Evolutionary conservation across 2,113 vertebrate species (phyloP), one percentile per base, ranked within the genome.

Genomic region (Vidua chalybeata): DNA sequence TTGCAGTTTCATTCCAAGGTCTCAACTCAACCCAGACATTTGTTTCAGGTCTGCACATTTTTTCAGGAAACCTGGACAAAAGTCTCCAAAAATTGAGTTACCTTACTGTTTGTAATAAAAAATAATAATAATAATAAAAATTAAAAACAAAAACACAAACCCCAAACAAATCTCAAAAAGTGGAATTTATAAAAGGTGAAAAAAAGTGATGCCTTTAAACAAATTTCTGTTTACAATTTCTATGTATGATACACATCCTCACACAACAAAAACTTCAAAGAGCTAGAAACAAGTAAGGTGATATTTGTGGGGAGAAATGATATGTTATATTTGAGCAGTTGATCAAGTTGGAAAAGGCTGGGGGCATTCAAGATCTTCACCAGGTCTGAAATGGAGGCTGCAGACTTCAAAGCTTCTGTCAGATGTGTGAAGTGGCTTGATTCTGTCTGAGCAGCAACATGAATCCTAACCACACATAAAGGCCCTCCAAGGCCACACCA

Each of bases 1-100:
- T 93, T 96, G 64, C 68, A 68, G 51, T 72, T 96, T 81, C 64
- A 35, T 86, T 93, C 76, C 88, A 90, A 92, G 46, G 35, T 77
- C 68, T 81, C 77, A 93, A 90, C 68, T 92, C 90, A 94, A 77
- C 89, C 85, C 94, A 97, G 88, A 92, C 85, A 82, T 86, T 61
- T 78, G 61, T 64, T 95, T 80, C 88, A 89, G 52, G 46, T 84
- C 62, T 84, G 52, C 4, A 4, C 8, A 37, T 37, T 93, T 85
- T 87, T 90, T 86, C 59, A 72, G 68, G 31, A 94, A 92, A 79
- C 13, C 3, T 83, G 31, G 33, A 46, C 17, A 72, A 77, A 90
- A 52, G 39, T 87, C 41, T 88, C 48, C 10, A 75, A 63, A 95
- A 91, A 27, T 13, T 61, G 9, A 71, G 33, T 83, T 83, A 59